Conservation (phyloP, 2,888 invertebrate genomes). For the Drosophila acutilabella region DNA sequence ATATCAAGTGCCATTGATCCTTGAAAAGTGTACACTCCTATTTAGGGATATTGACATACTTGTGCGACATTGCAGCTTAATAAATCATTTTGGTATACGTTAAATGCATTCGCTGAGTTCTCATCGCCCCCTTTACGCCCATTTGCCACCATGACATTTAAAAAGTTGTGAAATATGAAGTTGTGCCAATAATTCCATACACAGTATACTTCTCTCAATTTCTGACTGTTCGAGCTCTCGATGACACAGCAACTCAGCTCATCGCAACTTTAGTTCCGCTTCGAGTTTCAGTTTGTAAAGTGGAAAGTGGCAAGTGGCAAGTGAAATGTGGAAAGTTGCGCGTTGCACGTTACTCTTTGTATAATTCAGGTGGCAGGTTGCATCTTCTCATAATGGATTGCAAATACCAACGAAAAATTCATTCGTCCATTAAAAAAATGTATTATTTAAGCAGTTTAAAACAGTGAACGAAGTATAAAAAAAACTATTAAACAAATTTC, state of each 20-base stretch:
- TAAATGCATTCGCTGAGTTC: conserved; percentile 36
- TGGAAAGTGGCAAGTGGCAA: not conserved
- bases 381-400: conserved; percentile 13
- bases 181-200: conserved; percentile 54
- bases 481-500: not conserved
- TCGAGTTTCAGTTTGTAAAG: conserved; percentile 16
- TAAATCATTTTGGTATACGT: conserved; percentile 47
- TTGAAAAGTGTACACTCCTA: conserved; percentile 1
- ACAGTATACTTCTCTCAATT: not conserved
- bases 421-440: conserved; percentile 2
- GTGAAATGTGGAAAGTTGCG: not conserved
- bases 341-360: not conserved
- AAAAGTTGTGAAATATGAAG: conserved; percentile 67
- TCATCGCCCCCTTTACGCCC: not conserved
- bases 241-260: conserved; percentile 54
- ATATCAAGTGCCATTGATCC: conserved; percentile 47
- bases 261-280: not conserved
- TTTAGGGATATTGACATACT: conserved; percentile 1
- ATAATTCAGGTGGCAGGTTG: conserved; percentile 21
- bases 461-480: not conserved
- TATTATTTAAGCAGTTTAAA: not conserved
- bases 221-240: conserved; percentile 31
- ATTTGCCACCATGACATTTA: conserved; percentile 47
- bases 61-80: conserved; percentile 30
- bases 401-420: not conserved